These are phyloP conservation scores for Lophius americanus DNA, from an alignment of 2,797 vertebrate species.

Conservation along the genomic window DNA sequence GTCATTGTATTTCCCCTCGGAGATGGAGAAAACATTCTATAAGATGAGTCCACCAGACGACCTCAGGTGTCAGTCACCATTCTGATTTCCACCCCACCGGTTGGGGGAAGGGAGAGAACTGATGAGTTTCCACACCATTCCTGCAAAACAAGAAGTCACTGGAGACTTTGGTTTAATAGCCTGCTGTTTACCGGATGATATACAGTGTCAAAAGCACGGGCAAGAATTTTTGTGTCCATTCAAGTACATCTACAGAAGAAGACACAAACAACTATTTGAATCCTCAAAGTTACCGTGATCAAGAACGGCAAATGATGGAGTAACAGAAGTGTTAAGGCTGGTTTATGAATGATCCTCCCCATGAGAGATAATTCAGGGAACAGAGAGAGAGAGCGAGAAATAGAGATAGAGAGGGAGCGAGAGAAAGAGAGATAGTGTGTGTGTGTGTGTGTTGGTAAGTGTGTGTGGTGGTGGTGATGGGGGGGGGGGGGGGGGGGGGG, in stretches of 20 bases:
- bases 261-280: constrained; percentile 25
- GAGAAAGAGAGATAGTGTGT: too few relatives aligned
- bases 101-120: constrained; percentile 5
- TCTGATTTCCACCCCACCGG: constrained; percentile 28
- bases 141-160: constrained; percentile 25
- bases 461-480: too few relatives aligned
- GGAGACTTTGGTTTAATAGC: constrained; percentile 22
- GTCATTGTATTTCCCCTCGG: constrained; percentile 29
- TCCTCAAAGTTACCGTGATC: constrained; percentile 26
- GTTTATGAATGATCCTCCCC: constrained; percentile 51
- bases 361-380: constrained; percentile 41
- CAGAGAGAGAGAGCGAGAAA: constrained; percentile 19
- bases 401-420: neutral
- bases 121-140: constrained; percentile 26
- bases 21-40: constrained; percentile 38
- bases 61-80: constrained; percentile 37
- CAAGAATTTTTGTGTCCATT: constrained; percentile 19
- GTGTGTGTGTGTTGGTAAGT: too few relatives aligned
- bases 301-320: constrained; percentile 48
- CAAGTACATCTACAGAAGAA: constrained; percentile 9
- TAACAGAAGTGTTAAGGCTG: constrained; percentile 51
- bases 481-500: too few relatives aligned
- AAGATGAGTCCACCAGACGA: constrained; percentile 44
- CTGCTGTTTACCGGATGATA: constrained; percentile 42
- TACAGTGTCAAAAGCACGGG: constrained; percentile 37